A percentile compares a stretch with the other conserved stretches of the same genome.
These are phyloP conservation scores for Psittacula derbiana DNA, from an alignment of 2,797 vertebrate species.

Conservation along the genomic window DNA sequence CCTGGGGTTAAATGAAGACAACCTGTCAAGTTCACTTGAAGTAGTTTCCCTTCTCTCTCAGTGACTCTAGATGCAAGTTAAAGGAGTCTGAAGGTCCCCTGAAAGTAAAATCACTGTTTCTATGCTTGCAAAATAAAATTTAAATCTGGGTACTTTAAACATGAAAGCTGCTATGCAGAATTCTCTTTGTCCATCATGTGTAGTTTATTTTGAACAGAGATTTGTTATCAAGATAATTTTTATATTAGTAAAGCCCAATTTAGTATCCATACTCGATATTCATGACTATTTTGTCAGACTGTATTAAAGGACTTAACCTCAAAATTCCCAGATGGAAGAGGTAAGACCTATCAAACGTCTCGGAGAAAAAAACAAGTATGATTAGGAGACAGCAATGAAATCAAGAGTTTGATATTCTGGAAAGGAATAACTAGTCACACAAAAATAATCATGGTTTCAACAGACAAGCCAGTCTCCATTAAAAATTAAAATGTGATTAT, in stretches of 20 bases:
- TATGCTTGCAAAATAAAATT: neutral
- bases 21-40: neutral
- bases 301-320: neutral
- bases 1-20: too few species aligned
- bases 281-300: neutral
- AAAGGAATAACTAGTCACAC: neutral
- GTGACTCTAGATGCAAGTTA: neutral
- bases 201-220: neutral
- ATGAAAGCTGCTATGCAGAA: neutral
- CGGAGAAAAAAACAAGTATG: neutral
- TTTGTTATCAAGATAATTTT: neutral
- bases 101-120: neutral
- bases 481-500: constrained; percentile 3
- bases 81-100: neutral
- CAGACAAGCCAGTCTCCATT: neutral
- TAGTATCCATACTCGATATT: neutral
- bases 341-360: neutral
- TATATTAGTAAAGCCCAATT: neutral
- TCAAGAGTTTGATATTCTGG: neutral
- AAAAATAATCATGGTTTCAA: neutral
- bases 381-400: neutral
- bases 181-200: neutral
- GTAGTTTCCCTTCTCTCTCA: neutral
- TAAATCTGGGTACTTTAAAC: neutral
- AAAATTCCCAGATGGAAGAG: neutral